Percentiles rank a stretch among this genome's conserved stretches.
phyloP scores from a whole-genome alignment of 2,113 vertebrate genomes.

The Nycticorax nycticorax region DNA sequence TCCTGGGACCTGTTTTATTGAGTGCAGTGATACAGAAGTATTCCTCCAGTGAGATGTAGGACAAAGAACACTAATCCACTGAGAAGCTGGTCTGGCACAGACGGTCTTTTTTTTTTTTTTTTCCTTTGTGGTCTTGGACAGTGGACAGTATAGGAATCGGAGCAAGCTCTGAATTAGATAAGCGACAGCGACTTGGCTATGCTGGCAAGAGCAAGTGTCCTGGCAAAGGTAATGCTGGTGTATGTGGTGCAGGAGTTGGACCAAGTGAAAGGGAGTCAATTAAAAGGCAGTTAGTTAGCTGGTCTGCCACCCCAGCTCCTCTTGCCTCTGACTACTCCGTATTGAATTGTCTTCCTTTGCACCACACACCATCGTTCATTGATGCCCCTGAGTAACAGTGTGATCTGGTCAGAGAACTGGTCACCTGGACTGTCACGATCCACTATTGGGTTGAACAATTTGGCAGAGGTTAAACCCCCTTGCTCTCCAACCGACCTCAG shows the following conservation, averaged over 20 bases:
- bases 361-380: not conserved
- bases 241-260: not conserved
- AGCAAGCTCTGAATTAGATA: not conserved
- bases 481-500: no score
- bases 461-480: no score
- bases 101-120: not conserved
- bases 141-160: not conserved
- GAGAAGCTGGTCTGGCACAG: not conserved
- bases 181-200: not conserved
- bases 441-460: no score
- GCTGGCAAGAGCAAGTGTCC: not conserved
- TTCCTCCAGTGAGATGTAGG: not conserved
- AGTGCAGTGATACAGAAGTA: not conserved
- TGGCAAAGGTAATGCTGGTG: no score
- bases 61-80: not conserved
- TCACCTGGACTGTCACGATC: not conserved
- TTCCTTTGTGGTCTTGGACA: not conserved
- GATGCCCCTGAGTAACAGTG: fast-evolving
- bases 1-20: not conserved
- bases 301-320: not conserved
- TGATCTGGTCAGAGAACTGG: not conserved
- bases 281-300: not conserved
- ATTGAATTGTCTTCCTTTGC: not conserved
- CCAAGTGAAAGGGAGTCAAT: not conserved
- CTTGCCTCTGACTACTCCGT: not conserved